Evolutionary conservation across 2,888 invertebrate species (phyloP), one percentile per base, ranked within the genome.

Genomic region (Acanthosoma haemorrhoidale): DNA sequence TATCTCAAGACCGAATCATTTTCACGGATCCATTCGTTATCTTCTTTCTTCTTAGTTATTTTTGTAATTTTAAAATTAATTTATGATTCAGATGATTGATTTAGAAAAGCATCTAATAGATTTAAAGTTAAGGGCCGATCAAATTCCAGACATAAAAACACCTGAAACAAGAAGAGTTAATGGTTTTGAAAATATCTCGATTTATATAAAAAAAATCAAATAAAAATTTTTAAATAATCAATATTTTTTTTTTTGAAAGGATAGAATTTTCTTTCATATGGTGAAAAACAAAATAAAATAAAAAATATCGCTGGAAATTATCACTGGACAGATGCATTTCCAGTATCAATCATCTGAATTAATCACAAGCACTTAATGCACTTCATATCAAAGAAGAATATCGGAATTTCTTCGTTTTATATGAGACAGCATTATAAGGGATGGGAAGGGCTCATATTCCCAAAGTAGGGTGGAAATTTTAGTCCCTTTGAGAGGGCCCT

Each of bases 401-500:
- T 63, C n/a, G 41, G 38, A 29, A 59, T 51, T 25, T 9, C n/a
- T n/a, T 16, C 38, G 29, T 63, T 39, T 39, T 63, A 63, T 39
- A 31, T 25, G 41, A 25, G 15, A 63, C 18, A 41, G 63, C 38
- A 63, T 63, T 63, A 38, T 13, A 41, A 63, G 39, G 63, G 38
- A 41, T 31, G 63, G 32, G 13, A 39, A 63, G 39, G 38, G 41
- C 38, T 63, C 63, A 63, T 63, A 63, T 63, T 63, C 9, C 63
- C 38, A 39, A 63, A 39, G 63, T 16, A 29, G 39, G 25, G 38
- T 15, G 38, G 41, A 41, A 63, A 63, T 15, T 39, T 39, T 63
- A 63, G 63, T 29, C 39, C 63, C 63, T 63, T 63, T 63, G 63
- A 63, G 39, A 6, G 36, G 11, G 29, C n/a, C 63, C 41, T 63